Conservation (phyloP, 2,113 vertebrate species). For the Nothoprocta perdicaria region DNA sequence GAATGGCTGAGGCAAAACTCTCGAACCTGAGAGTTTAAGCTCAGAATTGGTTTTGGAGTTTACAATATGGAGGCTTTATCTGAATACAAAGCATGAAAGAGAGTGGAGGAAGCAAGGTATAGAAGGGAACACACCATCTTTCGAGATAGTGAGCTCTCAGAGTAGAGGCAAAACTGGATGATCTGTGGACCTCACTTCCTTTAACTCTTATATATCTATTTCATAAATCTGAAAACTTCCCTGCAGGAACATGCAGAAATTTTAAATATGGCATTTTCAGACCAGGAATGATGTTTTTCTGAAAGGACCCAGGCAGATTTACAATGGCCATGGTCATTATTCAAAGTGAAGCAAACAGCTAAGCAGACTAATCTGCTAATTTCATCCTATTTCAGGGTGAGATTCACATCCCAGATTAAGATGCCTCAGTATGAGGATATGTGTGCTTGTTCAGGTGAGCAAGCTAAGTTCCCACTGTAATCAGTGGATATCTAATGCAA, state of each 20-base stretch:
- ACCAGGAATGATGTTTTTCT: neutral
- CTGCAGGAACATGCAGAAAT: neutral
- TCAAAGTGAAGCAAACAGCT: neutral
- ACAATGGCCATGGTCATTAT: neutral
- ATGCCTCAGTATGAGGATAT: neutral
- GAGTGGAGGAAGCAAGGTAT: neutral
- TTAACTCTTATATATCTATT: neutral
- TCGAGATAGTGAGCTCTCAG: neutral
- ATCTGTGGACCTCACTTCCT: neutral
- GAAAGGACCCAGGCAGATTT: neutral
- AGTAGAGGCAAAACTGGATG: neutral
- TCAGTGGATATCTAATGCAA: neutral
- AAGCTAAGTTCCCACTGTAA: neutral
- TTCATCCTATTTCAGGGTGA: neutral
- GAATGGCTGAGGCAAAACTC: neutral
- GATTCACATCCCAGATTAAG: neutral
- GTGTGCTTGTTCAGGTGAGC: neutral
- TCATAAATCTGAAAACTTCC: neutral
- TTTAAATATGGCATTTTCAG: neutral
- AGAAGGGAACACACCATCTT: neutral
- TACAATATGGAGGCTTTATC: neutral
- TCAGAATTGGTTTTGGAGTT: neutral
- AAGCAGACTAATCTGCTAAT: neutral
- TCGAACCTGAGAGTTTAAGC: neutral
- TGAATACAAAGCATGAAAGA: neutral